phyloP scores from a whole-genome alignment of 2,888 invertebrate species.

The Xestia sexstrigata region DNA sequence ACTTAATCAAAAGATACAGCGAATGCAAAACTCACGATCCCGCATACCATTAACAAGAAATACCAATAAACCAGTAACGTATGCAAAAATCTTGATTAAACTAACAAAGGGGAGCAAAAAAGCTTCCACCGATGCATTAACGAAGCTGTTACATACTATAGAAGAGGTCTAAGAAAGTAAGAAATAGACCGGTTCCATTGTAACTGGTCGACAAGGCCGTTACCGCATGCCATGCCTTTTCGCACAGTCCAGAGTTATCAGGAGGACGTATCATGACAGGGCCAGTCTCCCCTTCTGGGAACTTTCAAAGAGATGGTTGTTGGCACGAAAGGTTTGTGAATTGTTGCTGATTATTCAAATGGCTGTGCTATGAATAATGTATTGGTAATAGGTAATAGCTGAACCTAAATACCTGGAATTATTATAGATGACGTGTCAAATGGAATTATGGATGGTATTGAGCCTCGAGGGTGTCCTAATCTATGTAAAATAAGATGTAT shows the following conservation, averaged over 20 bases:
- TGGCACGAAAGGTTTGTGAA: conserved; percentile 11
- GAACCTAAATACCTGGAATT: not conserved
- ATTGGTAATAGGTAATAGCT: not conserved
- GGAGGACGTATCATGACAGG: conserved; percentile 48
- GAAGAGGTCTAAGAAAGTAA: conserved; percentile 64
- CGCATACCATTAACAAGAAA: conserved; percentile 29
- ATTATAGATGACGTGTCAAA: not conserved
- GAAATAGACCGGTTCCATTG: conserved; percentile 62
- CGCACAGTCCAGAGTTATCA: conserved; percentile 51
- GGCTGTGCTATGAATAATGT: conserved; percentile 18
- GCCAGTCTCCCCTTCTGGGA: conserved; percentile 38
- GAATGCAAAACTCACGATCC: not conserved
- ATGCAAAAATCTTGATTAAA: conserved; percentile 49
- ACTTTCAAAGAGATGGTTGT: conserved; percentile 26
- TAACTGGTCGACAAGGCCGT: conserved; percentile 65
- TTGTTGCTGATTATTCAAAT: conserved; percentile 25
- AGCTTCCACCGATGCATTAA: conserved; percentile 44
- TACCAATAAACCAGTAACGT: conserved; percentile 35
- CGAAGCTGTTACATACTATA: conserved; percentile 49
- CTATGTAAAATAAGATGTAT: not conserved
- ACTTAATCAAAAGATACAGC: not conserved
- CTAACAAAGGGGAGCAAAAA: conserved; percentile 58
- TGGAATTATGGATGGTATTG: not conserved
- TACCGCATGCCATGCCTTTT: conserved; percentile 61
- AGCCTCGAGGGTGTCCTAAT: not conserved